These are phyloP conservation scores for Octopus sinensis DNA, from an alignment of 1,140 invertebrate species.

Conservation along the genomic window DNA sequence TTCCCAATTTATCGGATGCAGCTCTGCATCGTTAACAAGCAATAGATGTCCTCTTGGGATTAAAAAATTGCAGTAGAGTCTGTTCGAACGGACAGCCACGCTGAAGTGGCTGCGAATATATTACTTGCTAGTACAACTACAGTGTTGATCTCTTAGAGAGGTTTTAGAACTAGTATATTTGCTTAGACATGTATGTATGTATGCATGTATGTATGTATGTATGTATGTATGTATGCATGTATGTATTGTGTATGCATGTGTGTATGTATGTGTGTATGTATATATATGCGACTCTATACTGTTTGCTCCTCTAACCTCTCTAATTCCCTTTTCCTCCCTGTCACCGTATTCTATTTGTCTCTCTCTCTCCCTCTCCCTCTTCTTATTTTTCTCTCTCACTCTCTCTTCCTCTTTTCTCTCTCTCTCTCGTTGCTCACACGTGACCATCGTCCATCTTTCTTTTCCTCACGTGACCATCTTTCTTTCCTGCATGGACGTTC, in stretches of 20 bases:
- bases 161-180: too few relatives aligned
- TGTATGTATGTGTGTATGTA: not conserved
- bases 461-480: not conserved
- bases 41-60: too few relatives aligned
- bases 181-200: too few relatives aligned
- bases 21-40: too few relatives aligned
- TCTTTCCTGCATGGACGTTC: too few relatives aligned
- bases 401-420: not conserved
- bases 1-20: too few relatives aligned
- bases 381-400: not conserved
- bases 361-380: not conserved
- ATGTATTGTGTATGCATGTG: not conserved
- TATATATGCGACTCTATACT: not conserved
- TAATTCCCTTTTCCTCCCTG: not conserved
- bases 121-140: too few relatives aligned
- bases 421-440: not conserved
- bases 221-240: not conserved
- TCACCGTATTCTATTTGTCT: not conserved
- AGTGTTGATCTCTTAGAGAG: too few relatives aligned
- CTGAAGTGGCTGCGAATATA: too few relatives aligned
- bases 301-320: not conserved
- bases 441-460: not conserved
- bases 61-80: too few relatives aligned
- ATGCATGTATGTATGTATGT: too few relatives aligned
- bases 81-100: too few relatives aligned